Evolutionary conservation across 92 coral and sea anemone species (phyloP).

Genomic region (Hydrozoanthus gracilis): DNA sequence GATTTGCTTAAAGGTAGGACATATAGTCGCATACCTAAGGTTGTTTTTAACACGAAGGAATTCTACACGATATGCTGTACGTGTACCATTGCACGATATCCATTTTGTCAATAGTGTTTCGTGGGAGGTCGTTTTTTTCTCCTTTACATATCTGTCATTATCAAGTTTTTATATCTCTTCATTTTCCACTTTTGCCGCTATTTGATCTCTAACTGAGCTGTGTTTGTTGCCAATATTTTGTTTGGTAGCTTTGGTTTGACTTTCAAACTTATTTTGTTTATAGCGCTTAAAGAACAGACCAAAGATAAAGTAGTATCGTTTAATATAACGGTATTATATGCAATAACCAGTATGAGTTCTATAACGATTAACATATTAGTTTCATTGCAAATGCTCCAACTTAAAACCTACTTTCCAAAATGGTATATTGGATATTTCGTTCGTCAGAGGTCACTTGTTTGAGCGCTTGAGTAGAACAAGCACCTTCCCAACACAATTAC

Average conservation of each 20-base stretch:
- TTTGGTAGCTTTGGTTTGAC: background rate
- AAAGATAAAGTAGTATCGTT: too few relatives aligned
- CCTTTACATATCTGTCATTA: slow-evolving; percentile 1
- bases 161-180: background rate
- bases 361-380: too few relatives aligned
- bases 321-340: too few relatives aligned
- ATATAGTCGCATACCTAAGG: background rate
- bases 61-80: background rate
- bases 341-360: too few relatives aligned
- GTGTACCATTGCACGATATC: background rate
- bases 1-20: slow-evolving; percentile 19
- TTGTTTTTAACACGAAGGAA: slow-evolving; percentile 21
- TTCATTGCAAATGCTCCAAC: too few relatives aligned
- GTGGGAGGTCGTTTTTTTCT: slow-evolving; percentile 28
- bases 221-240: background rate
- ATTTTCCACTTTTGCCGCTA: background rate
- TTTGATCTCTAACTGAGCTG: background rate
- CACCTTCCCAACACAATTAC: background rate
- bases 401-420: too few relatives aligned
- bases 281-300: too few relatives aligned
- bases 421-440: background rate
- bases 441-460: background rate
- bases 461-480: background rate
- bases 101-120: slow-evolving; percentile 22
- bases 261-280: too few relatives aligned